phyloP scores from a whole-genome alignment of 2,888 invertebrate species.

The Spatulosminthurus flaviceps region DNA sequence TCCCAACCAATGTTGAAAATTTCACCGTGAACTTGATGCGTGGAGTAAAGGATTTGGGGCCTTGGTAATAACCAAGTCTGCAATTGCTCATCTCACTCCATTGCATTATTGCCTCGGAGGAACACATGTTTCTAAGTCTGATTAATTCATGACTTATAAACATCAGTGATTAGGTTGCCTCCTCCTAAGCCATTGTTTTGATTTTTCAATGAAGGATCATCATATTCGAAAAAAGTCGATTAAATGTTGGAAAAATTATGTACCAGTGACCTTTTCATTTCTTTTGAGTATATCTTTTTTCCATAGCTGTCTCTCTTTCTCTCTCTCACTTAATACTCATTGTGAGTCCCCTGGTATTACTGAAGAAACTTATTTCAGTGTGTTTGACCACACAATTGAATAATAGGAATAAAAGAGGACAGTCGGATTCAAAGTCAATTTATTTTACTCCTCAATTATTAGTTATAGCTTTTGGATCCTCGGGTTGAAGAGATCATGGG shows the following conservation, averaged over 20 bases:
- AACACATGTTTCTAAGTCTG: slow-evolving; percentile 44
- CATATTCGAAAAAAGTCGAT: slow-evolving; percentile 38
- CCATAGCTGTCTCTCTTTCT: slow-evolving; percentile 5
- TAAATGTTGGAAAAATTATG: slow-evolving; percentile 44
- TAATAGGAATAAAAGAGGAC: not conserved
- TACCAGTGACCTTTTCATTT: slow-evolving; percentile 47
- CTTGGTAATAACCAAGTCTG: not conserved
- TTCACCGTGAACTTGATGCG: too few relatives aligned
- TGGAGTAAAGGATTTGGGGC: too few relatives aligned
- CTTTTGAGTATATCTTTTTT: slow-evolving; percentile 38
- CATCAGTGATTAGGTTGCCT: slow-evolving; percentile 39
- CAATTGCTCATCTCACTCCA: not conserved
- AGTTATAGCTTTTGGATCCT: not conserved
- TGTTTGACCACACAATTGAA: slow-evolving; percentile 7
- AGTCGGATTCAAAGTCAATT: slow-evolving; percentile 9
- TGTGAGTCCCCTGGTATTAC: not conserved
- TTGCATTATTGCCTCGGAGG: slow-evolving; percentile 24
- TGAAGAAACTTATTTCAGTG: not conserved
- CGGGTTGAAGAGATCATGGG: not conserved
- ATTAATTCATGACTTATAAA: slow-evolving; percentile 56
- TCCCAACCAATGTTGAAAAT: not conserved
- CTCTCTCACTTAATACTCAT: slow-evolving; percentile 20
- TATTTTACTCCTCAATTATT: slow-evolving; percentile 1
- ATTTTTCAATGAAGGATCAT: slow-evolving; percentile 42
- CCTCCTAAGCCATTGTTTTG: slow-evolving; percentile 33